Evolutionary conservation across 2,888 invertebrate species (phyloP), one percentile per base, ranked within the genome.

Genomic region (Cephus spinipes): DNA sequence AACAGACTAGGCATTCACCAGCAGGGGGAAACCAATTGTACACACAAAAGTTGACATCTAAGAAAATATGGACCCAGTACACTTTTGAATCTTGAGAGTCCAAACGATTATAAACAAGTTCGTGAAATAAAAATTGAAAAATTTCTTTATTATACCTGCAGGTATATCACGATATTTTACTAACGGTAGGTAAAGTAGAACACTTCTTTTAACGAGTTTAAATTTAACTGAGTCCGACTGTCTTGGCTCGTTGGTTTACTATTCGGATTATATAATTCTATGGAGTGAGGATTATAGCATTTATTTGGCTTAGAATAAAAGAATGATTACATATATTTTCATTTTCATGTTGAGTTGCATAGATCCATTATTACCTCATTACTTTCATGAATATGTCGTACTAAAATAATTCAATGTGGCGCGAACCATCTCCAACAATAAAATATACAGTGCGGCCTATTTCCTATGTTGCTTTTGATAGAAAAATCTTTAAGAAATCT

Each of bases 331-430:
- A 31, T 71, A 32, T 71, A 71, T 71, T 31, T 71, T 33, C 31
- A 33, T 71, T 33, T 33, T 71, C 33, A 32, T 12, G 31, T 31
- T 31, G 33, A 71, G 3, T 12, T 33, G 71, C 31, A 31, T 71
- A 71, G 9, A 71, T 71, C n/a, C 71, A n/a, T 32, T 71, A 71
- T 71, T 71, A 71, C 6, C 71, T 30, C 12, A 31, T 32, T 71
- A 31, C 1, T 71, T 33, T 33, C 71, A 31, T 31, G 12, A 71
- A 71, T 71, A 71, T 32, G 33, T 71, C 31, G 71, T 33, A 33
- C 31, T 71, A 71, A 71, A 71, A 71, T 33, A 71, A 71, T 33
- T 32, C 12, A 71, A 71, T 71, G 33, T 33, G 32, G 71, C 71
- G 71, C 15, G 32, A 31, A 31, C 71, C 71, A 32, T 71, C 71